These are phyloP conservation scores for Acrocephalus kingi DNA, from an alignment of 2,113 vertebrate species.

Conservation along the genomic window DNA sequence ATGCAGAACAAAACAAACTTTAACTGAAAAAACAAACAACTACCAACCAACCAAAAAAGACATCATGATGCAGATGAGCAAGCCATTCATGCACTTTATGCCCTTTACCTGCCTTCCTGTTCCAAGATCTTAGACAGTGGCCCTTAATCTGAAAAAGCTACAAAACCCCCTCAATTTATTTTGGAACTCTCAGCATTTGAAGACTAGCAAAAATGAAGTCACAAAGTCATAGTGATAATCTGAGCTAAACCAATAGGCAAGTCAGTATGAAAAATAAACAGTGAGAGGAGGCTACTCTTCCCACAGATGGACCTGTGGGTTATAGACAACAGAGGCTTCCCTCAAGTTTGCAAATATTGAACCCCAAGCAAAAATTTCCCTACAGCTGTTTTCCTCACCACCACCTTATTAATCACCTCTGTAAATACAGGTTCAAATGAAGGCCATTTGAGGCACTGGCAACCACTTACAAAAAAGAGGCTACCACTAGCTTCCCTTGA, in stretches of 20 bases:
- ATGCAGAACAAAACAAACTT: not conserved
- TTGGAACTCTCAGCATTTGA: not conserved
- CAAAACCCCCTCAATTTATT: not conserved
- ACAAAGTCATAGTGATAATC: not conserved
- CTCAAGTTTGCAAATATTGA: not conserved
- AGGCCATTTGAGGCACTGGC: not conserved
- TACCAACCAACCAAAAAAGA: not conserved
- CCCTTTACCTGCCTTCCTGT: not conserved
- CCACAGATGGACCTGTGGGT: not conserved
- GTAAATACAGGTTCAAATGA: not conserved
- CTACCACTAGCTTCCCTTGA: not conserved
- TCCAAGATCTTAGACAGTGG: fast-evolving
- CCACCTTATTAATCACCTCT: not conserved
- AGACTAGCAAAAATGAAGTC: not conserved
- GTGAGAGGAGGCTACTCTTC: not conserved
- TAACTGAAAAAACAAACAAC: not conserved
- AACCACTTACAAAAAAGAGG: not conserved
- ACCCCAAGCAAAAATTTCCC: not conserved
- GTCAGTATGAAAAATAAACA: not conserved
- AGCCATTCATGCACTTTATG: not conserved
- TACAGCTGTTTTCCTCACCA: not conserved
- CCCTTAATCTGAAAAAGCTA: not conserved
- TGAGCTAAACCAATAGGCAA: not conserved
- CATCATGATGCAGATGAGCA: not conserved
- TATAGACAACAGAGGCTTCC: not conserved